These are phyloP conservation scores for Macaria liturata DNA, from an alignment of 2,888 invertebrate species.

Conservation along the genomic window DNA sequence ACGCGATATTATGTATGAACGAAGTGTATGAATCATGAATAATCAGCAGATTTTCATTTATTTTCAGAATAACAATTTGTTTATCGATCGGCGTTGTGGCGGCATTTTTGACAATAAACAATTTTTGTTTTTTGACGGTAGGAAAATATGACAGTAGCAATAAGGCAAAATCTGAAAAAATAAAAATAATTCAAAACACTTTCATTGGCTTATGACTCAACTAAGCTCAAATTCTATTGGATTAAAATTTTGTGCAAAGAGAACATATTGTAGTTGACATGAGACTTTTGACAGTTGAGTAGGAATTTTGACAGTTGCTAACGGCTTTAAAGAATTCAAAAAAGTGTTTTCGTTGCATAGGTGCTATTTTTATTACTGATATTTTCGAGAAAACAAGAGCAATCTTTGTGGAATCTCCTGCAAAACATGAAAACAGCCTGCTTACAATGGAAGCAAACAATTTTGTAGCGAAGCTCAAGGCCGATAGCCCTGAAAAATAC, in stretches of 20 bases:
- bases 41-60: no score
- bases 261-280: not conserved
- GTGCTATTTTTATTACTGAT: no score
- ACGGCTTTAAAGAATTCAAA: not conserved
- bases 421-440: no score
- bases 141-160: no score
- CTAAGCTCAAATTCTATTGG: not conserved
- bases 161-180: no score
- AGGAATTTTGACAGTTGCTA: not conserved
- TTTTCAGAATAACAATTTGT: no score
- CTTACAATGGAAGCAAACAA: constrained; percentile 58
- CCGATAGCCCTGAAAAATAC: constrained; percentile 53
- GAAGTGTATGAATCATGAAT: no score
- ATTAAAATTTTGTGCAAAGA: not conserved
- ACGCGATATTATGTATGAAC: no score
- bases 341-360: not conserved
- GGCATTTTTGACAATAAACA: not conserved
- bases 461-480: constrained; percentile 63
- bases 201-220: not conserved
- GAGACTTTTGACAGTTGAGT: no score
- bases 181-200: no score
- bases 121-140: not conserved
- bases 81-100: not conserved
- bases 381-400: no score
- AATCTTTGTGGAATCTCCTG: no score